phyloP scores from a whole-genome alignment of 2,888 invertebrate species.

The Choreutis nemorana region DNA sequence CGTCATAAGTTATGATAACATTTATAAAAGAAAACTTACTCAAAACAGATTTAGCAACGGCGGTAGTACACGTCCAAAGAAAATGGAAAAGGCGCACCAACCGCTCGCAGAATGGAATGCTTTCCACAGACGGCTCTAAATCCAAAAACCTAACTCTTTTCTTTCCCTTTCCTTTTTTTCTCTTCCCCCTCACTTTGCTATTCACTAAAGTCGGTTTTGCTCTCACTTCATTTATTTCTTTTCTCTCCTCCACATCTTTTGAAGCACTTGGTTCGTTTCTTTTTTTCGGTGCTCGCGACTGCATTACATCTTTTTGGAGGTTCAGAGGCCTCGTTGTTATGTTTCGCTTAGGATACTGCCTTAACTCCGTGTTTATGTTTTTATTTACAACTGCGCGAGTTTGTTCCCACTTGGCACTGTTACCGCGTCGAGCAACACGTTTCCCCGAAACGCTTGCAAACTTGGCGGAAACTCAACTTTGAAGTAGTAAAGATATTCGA shows the following conservation, averaged over 20 bases:
- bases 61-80: slow-evolving; percentile 36
- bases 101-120: slow-evolving; percentile 30
- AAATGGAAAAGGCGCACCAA: slow-evolving; percentile 35
- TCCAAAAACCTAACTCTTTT: slow-evolving; percentile 50
- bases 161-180: slow-evolving; percentile 25
- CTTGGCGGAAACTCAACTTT: too few species aligned
- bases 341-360: too few species aligned
- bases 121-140: slow-evolving; percentile 22
- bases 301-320: too few species aligned
- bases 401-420: too few species aligned
- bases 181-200: slow-evolving; percentile 28
- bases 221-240: slow-evolving; percentile 33
- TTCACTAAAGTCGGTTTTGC: slow-evolving; percentile 38
- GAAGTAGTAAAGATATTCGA: too few species aligned
- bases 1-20: neutral
- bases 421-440: too few species aligned
- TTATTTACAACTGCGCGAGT: too few species aligned
- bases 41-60: slow-evolving; percentile 29
- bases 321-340: too few species aligned
- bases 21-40: slow-evolving; percentile 32
- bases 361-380: too few species aligned
- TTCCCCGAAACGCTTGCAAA: too few species aligned
- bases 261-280: neutral
- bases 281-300: too few species aligned
- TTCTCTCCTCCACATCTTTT: neutral